Base-by-base conservation (phyloP, 2,888 invertebrate species). In the Sisyra nigra region DNA sequence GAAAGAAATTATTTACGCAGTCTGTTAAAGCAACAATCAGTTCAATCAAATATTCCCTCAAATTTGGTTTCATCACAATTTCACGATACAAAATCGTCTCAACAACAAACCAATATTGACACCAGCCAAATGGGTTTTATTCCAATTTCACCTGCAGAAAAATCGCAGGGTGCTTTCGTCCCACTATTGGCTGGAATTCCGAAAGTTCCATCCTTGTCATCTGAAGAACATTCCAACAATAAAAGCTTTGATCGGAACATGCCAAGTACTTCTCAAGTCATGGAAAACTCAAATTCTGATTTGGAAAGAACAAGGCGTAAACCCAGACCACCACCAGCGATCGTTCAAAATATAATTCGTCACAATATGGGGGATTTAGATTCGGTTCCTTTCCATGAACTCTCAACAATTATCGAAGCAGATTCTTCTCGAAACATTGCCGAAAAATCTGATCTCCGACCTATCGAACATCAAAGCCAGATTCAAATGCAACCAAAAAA, bases 371-470 rank as follows among this genome's bases (percentile, higher is more conserved):
- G 55, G 30, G 57, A 58, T 36, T 55, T 51, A 10, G 50, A 58
- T 40, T 53, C 52, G 8, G 39, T 51, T 11, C 45, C 53, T 13
- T 60, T 62, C 3, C 63, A 64, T 45, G 63, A 64, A 50, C 50
- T 64, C 41, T 63, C 62, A 2, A 61, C 61, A 1, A 64, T 64
- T 34, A 50, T 51, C 3, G 64, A 64, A 54, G 56, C 24, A 7
- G 37, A 17, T 19, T 15, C 19, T 2, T 37, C 37, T 3, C 17
- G 19, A 14, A 17, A 37, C 9, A 24, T 24, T 3, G 24, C 5
- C 24, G 14, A 14, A 3, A 33, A 33, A 33, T 33, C 14, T 33
- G 33, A 33, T 33, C 5, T 24, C 24, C 24, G 24, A 24, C 24
- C 24, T 5, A 24, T 24, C 7, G 24, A 3, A 34, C 24, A 24